A percentile compares a stretch with the other conserved stretches of the same genome.
These are phyloP conservation scores for Melipona quadrifasciata DNA, from an alignment of 1,140 invertebrate genomes.

Conservation along the genomic window DNA sequence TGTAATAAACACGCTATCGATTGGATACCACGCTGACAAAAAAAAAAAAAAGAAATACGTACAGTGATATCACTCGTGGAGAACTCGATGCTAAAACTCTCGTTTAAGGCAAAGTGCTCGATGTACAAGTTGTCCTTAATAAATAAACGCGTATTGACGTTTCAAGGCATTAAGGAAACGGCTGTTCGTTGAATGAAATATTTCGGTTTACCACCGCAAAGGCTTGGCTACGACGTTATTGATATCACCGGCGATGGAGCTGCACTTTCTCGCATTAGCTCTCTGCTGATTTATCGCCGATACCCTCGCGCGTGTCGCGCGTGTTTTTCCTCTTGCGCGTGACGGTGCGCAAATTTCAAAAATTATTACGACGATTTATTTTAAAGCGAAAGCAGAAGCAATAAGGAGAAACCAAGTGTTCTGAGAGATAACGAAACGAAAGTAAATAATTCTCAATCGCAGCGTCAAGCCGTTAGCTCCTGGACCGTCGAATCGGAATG, in stretches of 20 bases:
- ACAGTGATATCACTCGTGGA: background rate
- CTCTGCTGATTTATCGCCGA: slow-evolving; percentile 44
- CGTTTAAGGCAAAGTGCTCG: background rate
- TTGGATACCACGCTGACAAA: background rate
- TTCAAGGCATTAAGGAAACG: slow-evolving; percentile 35
- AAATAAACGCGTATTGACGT: slow-evolving; percentile 14
- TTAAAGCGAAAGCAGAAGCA: background rate
- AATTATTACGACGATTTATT: background rate
- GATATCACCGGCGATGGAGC: slow-evolving; percentile 47
- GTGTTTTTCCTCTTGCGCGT: background rate
- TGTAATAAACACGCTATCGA: background rate
- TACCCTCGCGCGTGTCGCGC: slow-evolving; percentile 11
- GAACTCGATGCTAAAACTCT: background rate
- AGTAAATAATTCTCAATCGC: background rate
- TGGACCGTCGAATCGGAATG: background rate
- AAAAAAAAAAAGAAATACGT: background rate
- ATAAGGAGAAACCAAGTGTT: background rate
- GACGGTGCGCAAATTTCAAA: background rate
- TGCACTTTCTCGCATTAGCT: slow-evolving; percentile 3
- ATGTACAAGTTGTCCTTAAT: background rate
- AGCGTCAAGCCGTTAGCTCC: background rate
- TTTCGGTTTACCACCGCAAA: slow-evolving; percentile 23
- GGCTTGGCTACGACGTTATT: slow-evolving; percentile 42
- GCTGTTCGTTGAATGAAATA: slow-evolving; percentile 43
- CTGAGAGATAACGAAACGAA: background rate